These are phyloP conservation scores for Crioceris asparagi DNA, from an alignment of 2,888 invertebrate genomes.

Conservation along the genomic window DNA sequence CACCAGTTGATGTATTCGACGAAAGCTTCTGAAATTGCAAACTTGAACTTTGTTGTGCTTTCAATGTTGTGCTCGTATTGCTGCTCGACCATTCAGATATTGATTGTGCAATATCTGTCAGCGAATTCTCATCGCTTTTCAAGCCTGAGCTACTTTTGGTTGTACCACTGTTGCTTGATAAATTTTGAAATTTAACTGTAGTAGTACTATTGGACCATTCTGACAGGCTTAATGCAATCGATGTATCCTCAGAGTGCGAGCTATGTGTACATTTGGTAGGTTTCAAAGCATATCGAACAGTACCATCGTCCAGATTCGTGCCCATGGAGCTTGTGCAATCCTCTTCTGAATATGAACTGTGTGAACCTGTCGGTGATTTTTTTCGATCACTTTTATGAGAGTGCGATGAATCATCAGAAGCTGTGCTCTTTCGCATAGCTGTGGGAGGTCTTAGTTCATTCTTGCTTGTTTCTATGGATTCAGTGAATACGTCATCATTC, in stretches of 20 bases:
- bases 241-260: constrained; percentile 78
- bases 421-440: constrained; percentile 35
- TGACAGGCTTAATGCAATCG: constrained; percentile 73
- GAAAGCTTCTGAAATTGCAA: constrained; percentile 37
- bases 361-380: constrained; percentile 37
- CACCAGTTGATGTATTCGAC: constrained; percentile 32
- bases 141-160: constrained; percentile 52
- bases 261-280: constrained; percentile 75
- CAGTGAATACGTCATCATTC: constrained; percentile 39
- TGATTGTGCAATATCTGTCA: constrained; percentile 64
- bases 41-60: constrained; percentile 37
- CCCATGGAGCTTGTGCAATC: constrained; percentile 58
- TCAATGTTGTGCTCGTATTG: constrained; percentile 59
- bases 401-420: constrained; percentile 35
- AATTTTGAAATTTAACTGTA: constrained; percentile 69
- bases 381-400: constrained; percentile 30
- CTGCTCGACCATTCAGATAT: constrained; percentile 79
- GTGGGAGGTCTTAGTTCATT: constrained; percentile 36
- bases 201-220: constrained; percentile 85
- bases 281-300: constrained; percentile 67
- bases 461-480: constrained; percentile 28
- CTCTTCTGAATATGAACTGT: constrained; percentile 65
- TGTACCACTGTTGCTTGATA: constrained; percentile 50
- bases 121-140: constrained; percentile 69
- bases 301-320: constrained; percentile 65